Percentiles rank a stretch among this genome's conserved stretches.
Conservation (phyloP, 2,113 vertebrate species). For the Andinoacara biseriatus region DNA sequence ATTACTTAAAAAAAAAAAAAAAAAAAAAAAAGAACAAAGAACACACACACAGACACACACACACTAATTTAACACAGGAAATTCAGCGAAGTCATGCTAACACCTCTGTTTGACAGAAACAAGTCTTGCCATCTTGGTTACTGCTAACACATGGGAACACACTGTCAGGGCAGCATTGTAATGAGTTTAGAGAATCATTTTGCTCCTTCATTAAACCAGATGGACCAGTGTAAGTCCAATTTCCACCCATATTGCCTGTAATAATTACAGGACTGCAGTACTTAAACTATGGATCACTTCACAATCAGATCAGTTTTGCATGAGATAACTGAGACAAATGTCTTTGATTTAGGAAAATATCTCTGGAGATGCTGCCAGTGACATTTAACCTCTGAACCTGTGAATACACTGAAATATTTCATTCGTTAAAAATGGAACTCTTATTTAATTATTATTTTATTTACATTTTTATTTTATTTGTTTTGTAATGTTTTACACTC, state of each 20-base stretch:
- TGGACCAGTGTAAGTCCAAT: conserved; percentile 18
- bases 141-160: background rate
- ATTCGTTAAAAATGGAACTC: background rate
- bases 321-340: background rate
- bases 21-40: background rate
- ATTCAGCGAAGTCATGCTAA: background rate
- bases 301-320: background rate
- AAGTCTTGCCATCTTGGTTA: background rate
- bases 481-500: background rate
- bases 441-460: background rate
- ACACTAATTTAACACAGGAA: too few species aligned
- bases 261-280: too few species aligned
- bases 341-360: background rate
- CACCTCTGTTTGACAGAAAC: background rate
- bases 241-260: background rate
- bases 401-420: background rate
- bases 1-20: background rate
- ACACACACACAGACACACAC: too few species aligned
- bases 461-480: too few species aligned
- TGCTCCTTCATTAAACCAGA: conserved; percentile 25
- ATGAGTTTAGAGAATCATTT: background rate
- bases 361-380: background rate
- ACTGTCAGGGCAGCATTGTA: background rate
- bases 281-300: background rate
- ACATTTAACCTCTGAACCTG: background rate